phyloP scores from a whole-genome alignment of 2,797 vertebrate genomes.

The Gallirallus australis region DNA sequence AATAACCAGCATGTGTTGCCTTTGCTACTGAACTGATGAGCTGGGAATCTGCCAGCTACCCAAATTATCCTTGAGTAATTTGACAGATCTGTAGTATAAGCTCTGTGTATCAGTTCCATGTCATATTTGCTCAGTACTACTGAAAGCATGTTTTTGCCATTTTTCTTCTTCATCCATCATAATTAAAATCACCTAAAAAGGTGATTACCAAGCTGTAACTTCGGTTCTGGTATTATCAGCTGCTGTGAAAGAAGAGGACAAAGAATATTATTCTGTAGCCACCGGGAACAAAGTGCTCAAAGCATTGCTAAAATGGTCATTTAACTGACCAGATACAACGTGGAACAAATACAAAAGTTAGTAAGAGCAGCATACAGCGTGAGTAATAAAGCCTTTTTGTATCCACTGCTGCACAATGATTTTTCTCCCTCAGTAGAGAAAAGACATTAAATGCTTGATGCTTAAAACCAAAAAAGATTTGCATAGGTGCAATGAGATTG shows the following conservation, averaged over 20 bases:
- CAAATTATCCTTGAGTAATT: conserved; percentile 74
- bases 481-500: conserved; percentile 65
- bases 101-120: conserved; percentile 59
- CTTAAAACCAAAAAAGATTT: conserved; percentile 62
- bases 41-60: conserved; percentile 70
- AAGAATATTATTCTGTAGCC: neutral
- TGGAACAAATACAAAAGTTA: neutral
- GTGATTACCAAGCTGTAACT: conserved; percentile 59
- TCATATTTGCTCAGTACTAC: conserved; percentile 68
- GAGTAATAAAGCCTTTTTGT: conserved; percentile 50
- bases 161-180: conserved; percentile 65
- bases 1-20: conserved; percentile 43
- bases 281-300: conserved; percentile 7
- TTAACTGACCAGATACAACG: conserved; percentile 41
- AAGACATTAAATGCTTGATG: conserved; percentile 52
- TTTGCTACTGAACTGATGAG: conserved; percentile 60
- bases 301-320: neutral
- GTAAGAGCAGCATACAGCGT: neutral
- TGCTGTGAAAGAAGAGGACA: conserved; percentile 5
- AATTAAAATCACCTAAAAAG: conserved; percentile 61
- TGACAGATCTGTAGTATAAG: conserved; percentile 75
- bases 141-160: conserved; percentile 57
- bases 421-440: conserved; percentile 38
- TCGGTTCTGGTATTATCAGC: conserved; percentile 44
- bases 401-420: conserved; percentile 7